A percentile compares a stretch with the other conserved stretches of the same genome.
Evolutionary conservation across 2,113 vertebrate genomes (phyloP).

Genomic region (Hystrix cristata): DNA sequence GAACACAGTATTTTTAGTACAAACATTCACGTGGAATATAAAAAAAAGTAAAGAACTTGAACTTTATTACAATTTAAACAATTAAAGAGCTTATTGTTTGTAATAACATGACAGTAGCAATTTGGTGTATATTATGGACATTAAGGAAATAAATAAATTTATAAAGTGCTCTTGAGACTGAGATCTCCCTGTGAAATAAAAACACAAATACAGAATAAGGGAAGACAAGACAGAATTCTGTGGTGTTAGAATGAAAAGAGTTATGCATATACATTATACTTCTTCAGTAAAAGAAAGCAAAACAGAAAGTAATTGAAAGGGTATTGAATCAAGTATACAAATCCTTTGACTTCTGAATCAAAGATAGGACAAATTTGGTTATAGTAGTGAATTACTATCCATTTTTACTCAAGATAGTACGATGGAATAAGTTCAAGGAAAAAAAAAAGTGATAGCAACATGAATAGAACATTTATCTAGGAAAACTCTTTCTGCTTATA

Average conservation of each 20-base stretch:
- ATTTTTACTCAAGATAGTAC: slow-evolving; percentile 4
- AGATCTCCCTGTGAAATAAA: background rate
- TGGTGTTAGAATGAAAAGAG: background rate
- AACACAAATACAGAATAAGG: background rate
- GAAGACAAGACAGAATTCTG: background rate
- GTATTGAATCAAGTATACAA: slow-evolving; percentile 43
- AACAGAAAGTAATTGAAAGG: background rate
- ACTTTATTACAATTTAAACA: background rate
- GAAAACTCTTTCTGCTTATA: background rate
- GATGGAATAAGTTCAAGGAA: slow-evolving; percentile 4
- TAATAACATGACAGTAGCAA: background rate
- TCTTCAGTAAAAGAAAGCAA: background rate
- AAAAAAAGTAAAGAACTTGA: background rate
- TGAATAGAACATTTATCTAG: background rate
- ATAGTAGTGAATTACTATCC: background rate
- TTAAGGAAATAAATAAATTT: background rate
- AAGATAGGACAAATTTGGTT: background rate
- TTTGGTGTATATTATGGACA: background rate
- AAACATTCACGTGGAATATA: background rate
- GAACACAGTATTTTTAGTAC: background rate
- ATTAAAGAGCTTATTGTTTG: background rate
- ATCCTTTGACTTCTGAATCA: background rate
- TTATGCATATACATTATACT: background rate
- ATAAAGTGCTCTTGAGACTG: background rate
- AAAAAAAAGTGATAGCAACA: slow-evolving; percentile 22